Percentiles rank a stretch among this genome's conserved stretches.
Conservation (phyloP, 2,113 vertebrate species). For the Cacatua alba region DNA sequence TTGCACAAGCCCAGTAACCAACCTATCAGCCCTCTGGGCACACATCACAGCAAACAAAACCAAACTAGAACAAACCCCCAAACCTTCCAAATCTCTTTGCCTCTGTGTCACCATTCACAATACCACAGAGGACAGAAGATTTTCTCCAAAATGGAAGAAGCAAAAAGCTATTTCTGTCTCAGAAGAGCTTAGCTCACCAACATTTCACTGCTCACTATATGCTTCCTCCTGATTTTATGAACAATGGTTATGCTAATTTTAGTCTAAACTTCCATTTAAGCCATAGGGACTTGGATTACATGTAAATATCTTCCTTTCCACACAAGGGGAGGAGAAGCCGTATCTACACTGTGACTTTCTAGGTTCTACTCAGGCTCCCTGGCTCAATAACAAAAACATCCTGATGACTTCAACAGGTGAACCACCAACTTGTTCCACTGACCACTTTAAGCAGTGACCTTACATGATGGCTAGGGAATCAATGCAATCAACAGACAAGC, state of each 20-base stretch:
- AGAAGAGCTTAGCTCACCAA: background rate
- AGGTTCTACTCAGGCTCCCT: background rate
- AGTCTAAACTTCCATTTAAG: background rate
- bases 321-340: background rate
- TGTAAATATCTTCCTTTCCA: background rate
- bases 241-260: background rate
- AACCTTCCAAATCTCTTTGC: background rate
- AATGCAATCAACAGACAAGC: background rate
- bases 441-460: background rate
- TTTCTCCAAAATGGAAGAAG: background rate
- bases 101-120: background rate
- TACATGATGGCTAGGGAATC: accelerated
- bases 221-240: background rate
- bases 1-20: background rate
- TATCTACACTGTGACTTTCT: background rate
- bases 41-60: background rate
- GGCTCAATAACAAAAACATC: background rate
- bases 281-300: background rate
- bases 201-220: background rate
- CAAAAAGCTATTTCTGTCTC: background rate
- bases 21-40: background rate
- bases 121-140: background rate
- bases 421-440: background rate
- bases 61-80: background rate
- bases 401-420: background rate